A percentile compares a stretch with the other conserved stretches of the same genome.
phyloP scores from a whole-genome alignment of 2,888 invertebrate species.

The Mactromeris polynyma region DNA sequence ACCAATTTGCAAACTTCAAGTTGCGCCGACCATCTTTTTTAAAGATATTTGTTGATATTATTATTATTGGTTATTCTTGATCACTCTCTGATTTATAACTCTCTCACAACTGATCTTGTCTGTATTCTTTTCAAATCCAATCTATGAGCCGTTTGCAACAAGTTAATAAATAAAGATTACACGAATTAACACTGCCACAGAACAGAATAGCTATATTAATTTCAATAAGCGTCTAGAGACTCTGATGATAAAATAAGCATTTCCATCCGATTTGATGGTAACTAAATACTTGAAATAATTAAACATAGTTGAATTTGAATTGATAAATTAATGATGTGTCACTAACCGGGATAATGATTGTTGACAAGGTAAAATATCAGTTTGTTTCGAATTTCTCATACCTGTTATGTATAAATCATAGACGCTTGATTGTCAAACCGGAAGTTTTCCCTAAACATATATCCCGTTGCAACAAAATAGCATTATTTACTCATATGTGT shows the following conservation, averaged over 20 bases:
- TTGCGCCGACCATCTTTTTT: no score
- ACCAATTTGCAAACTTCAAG: no score
- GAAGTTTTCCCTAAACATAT: not conserved
- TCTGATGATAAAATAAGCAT: not conserved
- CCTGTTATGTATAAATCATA: not conserved
- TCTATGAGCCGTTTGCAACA: no score
- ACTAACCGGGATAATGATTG: not conserved
- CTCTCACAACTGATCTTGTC: no score
- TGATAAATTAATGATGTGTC: not conserved
- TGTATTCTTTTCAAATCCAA: no score
- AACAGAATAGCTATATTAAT: no score
- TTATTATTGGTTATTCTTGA: no score
- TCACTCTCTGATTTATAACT: no score
- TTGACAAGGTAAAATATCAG: not conserved
- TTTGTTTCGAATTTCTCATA: not conserved
- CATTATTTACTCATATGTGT: not conserved
- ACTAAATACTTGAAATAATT: not conserved
- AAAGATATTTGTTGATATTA: no score
- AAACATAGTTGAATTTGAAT: not conserved
- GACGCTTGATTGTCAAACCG: not conserved
- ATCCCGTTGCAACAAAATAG: not conserved
- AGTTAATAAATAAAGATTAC: no score
- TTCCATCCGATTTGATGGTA: not conserved
- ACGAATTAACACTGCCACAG: no score
- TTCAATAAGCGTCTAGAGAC: slow-evolving; percentile 17